phyloP scores from a whole-genome alignment of 2,113 vertebrate genomes.

The Sapayoa aenigma region DNA sequence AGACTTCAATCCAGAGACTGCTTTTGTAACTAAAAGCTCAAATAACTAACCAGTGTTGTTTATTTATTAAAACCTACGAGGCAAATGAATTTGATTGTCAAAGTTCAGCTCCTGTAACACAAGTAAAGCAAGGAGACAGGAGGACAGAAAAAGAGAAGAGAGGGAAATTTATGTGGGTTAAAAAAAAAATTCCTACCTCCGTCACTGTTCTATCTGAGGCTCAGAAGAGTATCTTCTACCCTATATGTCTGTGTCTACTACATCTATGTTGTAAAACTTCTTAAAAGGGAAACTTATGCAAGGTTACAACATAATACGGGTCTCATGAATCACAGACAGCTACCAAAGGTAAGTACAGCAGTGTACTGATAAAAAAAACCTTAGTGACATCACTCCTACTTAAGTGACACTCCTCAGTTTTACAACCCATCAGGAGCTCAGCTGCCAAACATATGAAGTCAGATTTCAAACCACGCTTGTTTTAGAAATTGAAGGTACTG shows the following conservation, averaged over 20 bases:
- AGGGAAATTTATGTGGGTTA: not conserved
- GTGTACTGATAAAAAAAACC: not conserved
- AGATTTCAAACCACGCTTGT: not conserved
- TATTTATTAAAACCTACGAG: not conserved
- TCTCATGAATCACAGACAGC: not conserved
- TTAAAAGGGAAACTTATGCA: not conserved
- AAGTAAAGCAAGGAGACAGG: not conserved
- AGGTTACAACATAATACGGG: accelerated
- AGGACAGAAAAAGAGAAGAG: not conserved
- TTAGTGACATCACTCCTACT: not conserved
- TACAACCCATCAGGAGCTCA: not conserved
- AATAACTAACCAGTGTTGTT: not conserved
- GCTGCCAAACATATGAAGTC: not conserved
- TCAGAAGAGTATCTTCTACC: not conserved
- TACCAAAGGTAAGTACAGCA: not conserved
- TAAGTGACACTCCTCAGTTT: not conserved
- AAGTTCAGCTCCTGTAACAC: not conserved
- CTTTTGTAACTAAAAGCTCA: not conserved
- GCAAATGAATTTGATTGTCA: not conserved
- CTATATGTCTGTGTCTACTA: no score
- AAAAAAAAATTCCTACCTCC: not conserved
- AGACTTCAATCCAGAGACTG: not conserved
- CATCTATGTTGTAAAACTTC: not conserved
- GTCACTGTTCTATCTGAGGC: not conserved
- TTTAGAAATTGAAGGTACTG: not conserved